Percentiles rank a stretch among this genome's conserved stretches.
Conservation (phyloP, 1,140 invertebrate species). For the Bombus breviceps region DNA sequence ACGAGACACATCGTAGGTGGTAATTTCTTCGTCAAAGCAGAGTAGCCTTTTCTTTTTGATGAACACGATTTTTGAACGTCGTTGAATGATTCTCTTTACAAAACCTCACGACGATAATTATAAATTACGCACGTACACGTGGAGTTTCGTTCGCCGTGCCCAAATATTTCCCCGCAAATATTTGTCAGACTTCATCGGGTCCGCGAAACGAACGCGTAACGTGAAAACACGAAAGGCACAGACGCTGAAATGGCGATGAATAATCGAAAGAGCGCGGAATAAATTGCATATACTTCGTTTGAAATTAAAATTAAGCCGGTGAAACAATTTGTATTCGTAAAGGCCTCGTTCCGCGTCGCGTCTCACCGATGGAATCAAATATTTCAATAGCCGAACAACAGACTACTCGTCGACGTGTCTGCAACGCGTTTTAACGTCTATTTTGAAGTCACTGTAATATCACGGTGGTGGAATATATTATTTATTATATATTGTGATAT, state of each 20-base stretch:
- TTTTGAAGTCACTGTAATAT: neutral
- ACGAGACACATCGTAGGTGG: neutral
- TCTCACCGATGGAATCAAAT: neutral
- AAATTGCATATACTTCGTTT: conserved; percentile 38
- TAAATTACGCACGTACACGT: neutral
- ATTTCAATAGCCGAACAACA: neutral
- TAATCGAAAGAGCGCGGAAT: conserved; percentile 16
- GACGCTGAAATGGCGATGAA: conserved; percentile 14
- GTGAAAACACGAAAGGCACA: neutral
- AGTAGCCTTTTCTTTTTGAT: neutral
- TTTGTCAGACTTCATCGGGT: conserved; percentile 10
- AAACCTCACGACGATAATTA: neutral
- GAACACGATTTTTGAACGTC: no score
- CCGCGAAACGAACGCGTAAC: neutral
- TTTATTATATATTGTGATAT: no score
- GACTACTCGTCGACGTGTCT: neutral
- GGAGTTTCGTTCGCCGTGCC: neutral
- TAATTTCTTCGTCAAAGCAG: neutral
- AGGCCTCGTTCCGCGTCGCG: neutral
- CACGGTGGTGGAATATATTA: no score
- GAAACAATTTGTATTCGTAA: conserved; percentile 12
- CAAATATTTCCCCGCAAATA: conserved; percentile 34
- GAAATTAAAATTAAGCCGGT: conserved; percentile 28
- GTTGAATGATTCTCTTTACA: neutral
- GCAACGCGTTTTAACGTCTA: neutral